Evolutionary conservation across 2,113 vertebrate species (phyloP), one percentile per base, ranked within the genome.

Genomic region (Nannospalax galili): DNA sequence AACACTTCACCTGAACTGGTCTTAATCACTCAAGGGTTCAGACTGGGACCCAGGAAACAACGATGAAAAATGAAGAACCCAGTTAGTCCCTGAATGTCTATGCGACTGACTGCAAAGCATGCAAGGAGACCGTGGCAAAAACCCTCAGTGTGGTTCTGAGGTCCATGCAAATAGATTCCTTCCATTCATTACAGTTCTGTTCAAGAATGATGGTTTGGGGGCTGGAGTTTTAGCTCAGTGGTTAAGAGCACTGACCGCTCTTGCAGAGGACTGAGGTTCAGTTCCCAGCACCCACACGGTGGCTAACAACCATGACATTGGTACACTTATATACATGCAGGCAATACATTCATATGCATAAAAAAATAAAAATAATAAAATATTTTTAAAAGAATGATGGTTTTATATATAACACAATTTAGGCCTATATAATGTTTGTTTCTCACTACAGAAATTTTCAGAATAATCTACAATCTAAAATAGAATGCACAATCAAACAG

Each of bases 391-490:
- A n/a, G n/a, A n/a, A n/a, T n/a, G n/a, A n/a, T n/a, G n/a, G n/a
- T n/a, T n/a, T 64, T 88, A 81, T 60, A 32, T 62, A 74, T 81
- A 84, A 88, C 20, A 65, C 35, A 22, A 78, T 84, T 97, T 92
- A 77, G 22, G 40, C 64, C 37, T 60, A 14, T 56, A 40, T 81
- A 80, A 28, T 65, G 2, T n/a, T 90, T 94, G 48, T 84, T 6
- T 81, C 17, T 70, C 35, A n/a, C n/a, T n/a, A n/a, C 11, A 64
- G 42, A 88, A 93, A 77, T 88, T 56, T 82, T 1, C 67, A 87
- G 48, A 90, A 90, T 94, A 95, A 94, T 84, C 92, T 10, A 28
- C 56, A 90, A 84, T 75, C 84, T 70, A 73, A 94, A 92, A 69
- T 82, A 88, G n/a, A 75, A 56, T 35, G 70, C 56, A 87, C 89